Evolutionary conservation across 2,888 invertebrate genomes (phyloP), one percentile per base, ranked within the genome.

Genomic region (Trichogramma evanescens): DNA sequence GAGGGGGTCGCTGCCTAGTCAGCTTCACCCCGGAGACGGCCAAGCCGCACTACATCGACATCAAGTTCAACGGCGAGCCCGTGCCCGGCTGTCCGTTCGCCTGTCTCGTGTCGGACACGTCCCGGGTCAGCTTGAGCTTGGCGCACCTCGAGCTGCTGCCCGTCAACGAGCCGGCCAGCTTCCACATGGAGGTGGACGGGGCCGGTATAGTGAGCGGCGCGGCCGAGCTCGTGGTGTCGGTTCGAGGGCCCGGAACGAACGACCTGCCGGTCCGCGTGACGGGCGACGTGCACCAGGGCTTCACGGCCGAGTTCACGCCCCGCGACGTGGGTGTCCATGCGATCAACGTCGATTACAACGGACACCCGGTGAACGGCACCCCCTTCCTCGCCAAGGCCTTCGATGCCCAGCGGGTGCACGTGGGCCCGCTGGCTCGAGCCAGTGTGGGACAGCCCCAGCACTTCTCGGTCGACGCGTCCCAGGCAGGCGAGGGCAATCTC

Each of bases 401-500:
- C 78, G 95, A 97, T 79, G 91, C 95, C 41, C 89, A 90, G 66
- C 86, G 89, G 74, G 92, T 93, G 26, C 84, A 88, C 69, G 92
- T 95, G 48, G 87, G 88, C 53, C 85, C 88, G 67, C 88, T 92
- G 50, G 91, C 91, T 50, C 85, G 89, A 65, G 89, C 90, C 45
- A 86, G 86, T 59, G 89, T 96, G 7, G 95, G 95, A 56, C 87
- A 94, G 67, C 89, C 93, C 4, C 92, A 95, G n/a, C 93, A 95
- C 72, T 90, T 96, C 73, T 91, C 92, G 13, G 95, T 97, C 56
- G 96, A 98, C 78, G 96, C 96, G 4, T 93, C 93, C 65, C 90
- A 94, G 77, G 95, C 97, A 52, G 98, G 98, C 7, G 97, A 97
- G 81, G 98, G 98, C 56, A 94, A 94, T 78, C 81, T 98, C 67